Evolutionary conservation across 2,888 invertebrate species (phyloP), one percentile per base, ranked within the genome.

Genomic region (Gisinianus flammeolus): DNA sequence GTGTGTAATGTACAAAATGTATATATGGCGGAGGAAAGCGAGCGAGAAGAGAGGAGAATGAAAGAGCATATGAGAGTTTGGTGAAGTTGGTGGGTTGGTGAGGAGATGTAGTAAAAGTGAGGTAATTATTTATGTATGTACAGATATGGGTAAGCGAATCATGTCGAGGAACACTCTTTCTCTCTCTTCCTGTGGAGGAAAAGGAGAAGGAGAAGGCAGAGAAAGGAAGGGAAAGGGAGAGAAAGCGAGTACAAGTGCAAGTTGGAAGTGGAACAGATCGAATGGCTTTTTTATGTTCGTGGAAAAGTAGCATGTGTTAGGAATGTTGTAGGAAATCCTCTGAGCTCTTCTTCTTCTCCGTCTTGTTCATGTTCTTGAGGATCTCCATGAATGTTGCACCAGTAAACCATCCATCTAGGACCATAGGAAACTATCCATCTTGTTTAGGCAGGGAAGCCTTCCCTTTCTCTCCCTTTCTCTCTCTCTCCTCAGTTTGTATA

Each of bases 241-340:
- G n/a, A 24, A n/a, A 56, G 22, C 6, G 44, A 16, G 58, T 24
- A 58, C 0, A n/a, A 58, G 58, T n/a, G n/a, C n/a, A 22, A 28
- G 33, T 22, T n/a, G 56, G n/a, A 58, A 58, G 16, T 10, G 58
- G 56, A 62, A 56, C 31, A 58, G 58, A 68, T 56, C 26, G 19
- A 68, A 56, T 76, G 70, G 76, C 70, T 75, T 76, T 76, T 76
- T 69, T 76, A 76, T 76, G 70, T 62, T 70, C 76, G 70, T 76
- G 76, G 76, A 76, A 76, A 76, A 44, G 70, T 35, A 70, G 58
- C 76, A 76, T 70, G 68, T 76, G 76, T 56, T 76, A 19, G 28
- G 56, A 69, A 69, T 76, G 58, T 56, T 44, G 52, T 62, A 64
- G 73, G 73, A 58, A 58, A 73, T 62, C 64, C 33, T 62, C 73